Evolutionary conservation across 2,888 invertebrate genomes (phyloP), one percentile per base, ranked within the genome.

Genomic region (Orthonychiurus folsomi): DNA sequence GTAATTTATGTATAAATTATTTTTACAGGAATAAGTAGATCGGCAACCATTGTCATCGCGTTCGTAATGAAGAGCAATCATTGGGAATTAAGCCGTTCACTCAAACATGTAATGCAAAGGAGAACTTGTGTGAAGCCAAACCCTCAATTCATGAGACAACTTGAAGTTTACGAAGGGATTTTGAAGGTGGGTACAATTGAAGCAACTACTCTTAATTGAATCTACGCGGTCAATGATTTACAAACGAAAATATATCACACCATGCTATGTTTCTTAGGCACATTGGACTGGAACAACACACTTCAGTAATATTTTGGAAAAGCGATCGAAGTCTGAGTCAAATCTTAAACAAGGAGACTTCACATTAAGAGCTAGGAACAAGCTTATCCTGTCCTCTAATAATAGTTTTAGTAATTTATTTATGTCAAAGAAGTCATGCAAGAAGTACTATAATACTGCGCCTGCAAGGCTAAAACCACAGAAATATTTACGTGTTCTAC

Each of bases 41-140:
- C 97, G 21, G 96, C 97, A 2, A 95, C 95, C 1, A 96, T 96
- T 23, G 97, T 96, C 21, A 93, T 96, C 75, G 96, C 96, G 0
- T 96, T 93, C 79, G 91, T 93, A 25, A 99, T 99, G 97, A 97
- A 97, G 79, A 93, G 93, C 23, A 89, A 89, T 78, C 89, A 90
- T 76, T 93, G 93, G 93, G 87, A 90, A 74, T 88, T 95, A 74
- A 85, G 88, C 66, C 86, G 88, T 74, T 93, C 97, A 1, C 81
- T 91, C 74, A 85, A 87, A 66, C 89, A 91, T 78, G 96, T 97
- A 0, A 93, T 92, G 78, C 84, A 87, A 65, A 89, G 90, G 76
- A 83, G 99, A 26, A 89, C 83, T 75, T 95, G 95, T 78, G 92
- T 97, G 71, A 93, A 94, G 77, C 99, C 99, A 12, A 99, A 99